Conservation (phyloP, 2,888 invertebrate genomes). For the Leptopilina syphax region DNA sequence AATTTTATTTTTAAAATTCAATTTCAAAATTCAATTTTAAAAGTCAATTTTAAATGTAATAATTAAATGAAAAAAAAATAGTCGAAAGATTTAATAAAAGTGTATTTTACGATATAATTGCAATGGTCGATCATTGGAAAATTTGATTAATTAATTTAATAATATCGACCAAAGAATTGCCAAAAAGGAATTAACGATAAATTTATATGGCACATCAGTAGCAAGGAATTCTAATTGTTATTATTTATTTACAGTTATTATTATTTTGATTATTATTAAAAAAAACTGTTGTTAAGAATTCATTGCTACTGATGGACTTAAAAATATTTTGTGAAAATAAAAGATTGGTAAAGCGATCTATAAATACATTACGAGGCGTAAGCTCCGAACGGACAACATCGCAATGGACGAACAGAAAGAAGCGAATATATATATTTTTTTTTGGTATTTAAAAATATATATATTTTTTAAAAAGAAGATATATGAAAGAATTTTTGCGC, state of each 20-base stretch:
- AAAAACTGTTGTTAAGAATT: neutral
- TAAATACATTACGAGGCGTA: conserved; percentile 76
- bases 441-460: too few species aligned
- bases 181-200: conserved; percentile 47
- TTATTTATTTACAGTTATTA: too few species aligned
- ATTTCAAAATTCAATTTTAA: too few species aligned
- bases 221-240: conserved; percentile 31
- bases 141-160: too few species aligned
- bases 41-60: too few species aligned
- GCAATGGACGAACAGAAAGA: conserved; percentile 70
- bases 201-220: conserved; percentile 43
- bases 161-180: neutral
- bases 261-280: too few species aligned
- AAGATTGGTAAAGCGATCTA: conserved; percentile 71
- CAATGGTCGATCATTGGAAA: conserved; percentile 10
- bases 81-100: too few species aligned
- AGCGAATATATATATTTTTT: conserved; percentile 60
- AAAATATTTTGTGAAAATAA: conserved; percentile 50
- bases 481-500: conserved; percentile 56
- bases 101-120: neutral
- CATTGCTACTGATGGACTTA: conserved; percentile 33
- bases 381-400: conserved; percentile 73
- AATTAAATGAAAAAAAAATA: too few species aligned
- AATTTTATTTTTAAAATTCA: too few species aligned
- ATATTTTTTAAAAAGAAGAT: conserved; percentile 44